These are phyloP conservation scores for Harlomillsia oculata DNA, from an alignment of 1,140 invertebrate genomes.

Conservation along the genomic window DNA sequence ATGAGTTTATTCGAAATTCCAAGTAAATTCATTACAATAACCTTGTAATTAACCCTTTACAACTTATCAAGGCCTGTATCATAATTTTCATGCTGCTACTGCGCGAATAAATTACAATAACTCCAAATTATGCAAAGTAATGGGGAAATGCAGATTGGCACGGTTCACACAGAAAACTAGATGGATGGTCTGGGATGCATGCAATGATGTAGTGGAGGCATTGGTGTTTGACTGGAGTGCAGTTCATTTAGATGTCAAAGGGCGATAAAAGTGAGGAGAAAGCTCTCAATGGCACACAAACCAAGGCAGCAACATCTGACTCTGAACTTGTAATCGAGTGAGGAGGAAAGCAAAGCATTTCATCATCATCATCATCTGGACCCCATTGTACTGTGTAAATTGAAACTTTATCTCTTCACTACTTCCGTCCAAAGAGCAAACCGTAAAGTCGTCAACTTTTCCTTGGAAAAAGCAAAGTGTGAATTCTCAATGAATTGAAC, in stretches of 20 bases:
- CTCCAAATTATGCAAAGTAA: background rate
- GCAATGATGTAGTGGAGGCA: background rate
- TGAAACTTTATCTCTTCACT: constrained; percentile 29
- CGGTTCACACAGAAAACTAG: too few species aligned
- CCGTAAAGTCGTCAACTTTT: too few species aligned
- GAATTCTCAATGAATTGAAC: too few species aligned
- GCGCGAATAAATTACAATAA: too few species aligned
- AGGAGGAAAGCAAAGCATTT: constrained; percentile 6
- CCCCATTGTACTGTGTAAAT: constrained; percentile 29
- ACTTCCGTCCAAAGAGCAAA: background rate
- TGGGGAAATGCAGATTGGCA: background rate
- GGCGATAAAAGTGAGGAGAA: constrained; percentile 14
- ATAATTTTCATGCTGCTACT: too few species aligned
- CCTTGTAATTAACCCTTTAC: too few species aligned
- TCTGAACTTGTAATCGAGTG: constrained; percentile 15
- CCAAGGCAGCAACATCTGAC: background rate
- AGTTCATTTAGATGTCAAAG: constrained; percentile 25
- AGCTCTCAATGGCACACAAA: background rate
- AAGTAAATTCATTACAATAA: too few species aligned
- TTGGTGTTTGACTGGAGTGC: background rate
- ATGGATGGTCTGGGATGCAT: background rate
- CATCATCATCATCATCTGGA: constrained; percentile 22
- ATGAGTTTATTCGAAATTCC: too few species aligned
- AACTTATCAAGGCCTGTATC: too few species aligned
- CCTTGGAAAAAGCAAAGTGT: too few species aligned